phyloP scores from a whole-genome alignment of 2,888 invertebrate genomes.

The Caenorhabditis macrosperma region DNA sequence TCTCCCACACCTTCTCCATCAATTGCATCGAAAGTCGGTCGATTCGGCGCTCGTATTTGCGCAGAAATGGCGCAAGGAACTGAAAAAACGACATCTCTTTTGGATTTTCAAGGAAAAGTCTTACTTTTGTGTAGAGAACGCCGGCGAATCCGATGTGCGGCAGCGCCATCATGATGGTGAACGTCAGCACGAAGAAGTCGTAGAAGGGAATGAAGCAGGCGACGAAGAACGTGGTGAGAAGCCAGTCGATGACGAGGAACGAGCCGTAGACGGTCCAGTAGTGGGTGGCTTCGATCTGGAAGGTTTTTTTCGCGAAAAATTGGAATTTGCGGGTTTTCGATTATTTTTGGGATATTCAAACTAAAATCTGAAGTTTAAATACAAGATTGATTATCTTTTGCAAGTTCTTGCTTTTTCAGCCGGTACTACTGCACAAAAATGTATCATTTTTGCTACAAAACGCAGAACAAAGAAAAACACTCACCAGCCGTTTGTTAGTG shows the following conservation, averaged over 20 bases:
- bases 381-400: too few relatives aligned
- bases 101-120: not conserved
- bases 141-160: slow-evolving; percentile 46
- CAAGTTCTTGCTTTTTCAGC: too few relatives aligned
- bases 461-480: not conserved
- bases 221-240: slow-evolving; percentile 49
- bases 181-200: slow-evolving; percentile 38
- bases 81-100: not conserved
- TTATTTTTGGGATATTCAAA: too few relatives aligned
- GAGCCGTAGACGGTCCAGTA: slow-evolving; percentile 56
- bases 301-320: not conserved
- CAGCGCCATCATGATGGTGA: slow-evolving; percentile 25
- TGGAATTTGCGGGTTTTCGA: not conserved
- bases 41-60: slow-evolving; percentile 44
- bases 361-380: too few relatives aligned
- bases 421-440: too few relatives aligned
- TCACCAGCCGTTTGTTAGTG: slow-evolving; percentile 43
- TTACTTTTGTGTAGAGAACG: slow-evolving; percentile 40
- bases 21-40: slow-evolving; percentile 11
- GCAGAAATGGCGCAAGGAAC: slow-evolving; percentile 46
- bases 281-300: slow-evolving; percentile 34
- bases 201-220: slow-evolving; percentile 52
- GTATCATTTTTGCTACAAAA: too few relatives aligned
- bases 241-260: slow-evolving; percentile 34
- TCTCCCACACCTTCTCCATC: slow-evolving; percentile 15